phyloP scores from a whole-genome alignment of 1,140 invertebrate species.

The Teleogryllus occipitalis region DNA sequence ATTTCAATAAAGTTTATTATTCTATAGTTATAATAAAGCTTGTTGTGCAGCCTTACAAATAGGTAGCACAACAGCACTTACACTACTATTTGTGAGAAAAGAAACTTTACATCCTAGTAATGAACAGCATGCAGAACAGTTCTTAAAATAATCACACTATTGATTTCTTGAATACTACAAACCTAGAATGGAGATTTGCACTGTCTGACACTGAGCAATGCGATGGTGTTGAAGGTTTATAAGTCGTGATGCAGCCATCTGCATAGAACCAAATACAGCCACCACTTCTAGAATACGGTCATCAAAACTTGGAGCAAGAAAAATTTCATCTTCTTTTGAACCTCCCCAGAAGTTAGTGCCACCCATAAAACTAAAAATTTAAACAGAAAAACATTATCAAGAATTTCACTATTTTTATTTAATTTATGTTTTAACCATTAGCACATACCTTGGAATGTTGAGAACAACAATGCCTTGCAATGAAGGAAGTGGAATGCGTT shows the following conservation, averaged over 20 bases:
- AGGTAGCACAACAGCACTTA: no score
- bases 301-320: constrained; percentile 82
- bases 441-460: constrained; percentile 79
- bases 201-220: constrained; percentile 90
- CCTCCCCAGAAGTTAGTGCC: constrained; percentile 98
- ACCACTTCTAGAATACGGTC: constrained; percentile 92
- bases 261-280: constrained; percentile 91
- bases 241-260: constrained; percentile 91
- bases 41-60: no score
- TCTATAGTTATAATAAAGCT: no score
- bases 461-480: constrained; percentile 94
- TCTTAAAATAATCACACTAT: no score
- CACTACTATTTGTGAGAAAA: no score
- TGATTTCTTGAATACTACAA: constrained; percentile 27
- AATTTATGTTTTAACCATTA: background rate
- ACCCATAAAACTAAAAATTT: constrained; percentile 76
- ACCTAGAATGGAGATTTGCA: constrained; percentile 91
- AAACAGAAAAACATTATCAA: constrained; percentile 14
- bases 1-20: no score
- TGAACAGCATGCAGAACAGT: no score
- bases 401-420: no score
- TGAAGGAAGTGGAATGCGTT: constrained; percentile 82
- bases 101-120: no score
- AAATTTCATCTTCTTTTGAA: constrained; percentile 78
- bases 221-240: constrained; percentile 94